These are phyloP conservation scores for Odontothrips loti DNA, from an alignment of 2,888 invertebrate species.

Conservation along the genomic window DNA sequence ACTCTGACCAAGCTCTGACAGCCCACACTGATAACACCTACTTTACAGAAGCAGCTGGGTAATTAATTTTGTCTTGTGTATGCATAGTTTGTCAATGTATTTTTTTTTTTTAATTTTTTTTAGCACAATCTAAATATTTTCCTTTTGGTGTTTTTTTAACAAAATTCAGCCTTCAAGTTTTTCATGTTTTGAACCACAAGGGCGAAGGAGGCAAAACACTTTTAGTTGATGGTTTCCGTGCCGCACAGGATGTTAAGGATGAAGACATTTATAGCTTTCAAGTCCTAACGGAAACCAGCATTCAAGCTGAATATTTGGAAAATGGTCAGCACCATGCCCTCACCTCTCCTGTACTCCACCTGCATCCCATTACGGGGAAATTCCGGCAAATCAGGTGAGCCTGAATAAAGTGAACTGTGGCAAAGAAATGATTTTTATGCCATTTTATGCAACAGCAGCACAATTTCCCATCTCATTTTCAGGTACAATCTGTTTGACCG, in stretches of 20 bases:
- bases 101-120: neutral
- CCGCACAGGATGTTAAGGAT: slow-evolving; percentile 55
- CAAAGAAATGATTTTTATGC: too few species aligned
- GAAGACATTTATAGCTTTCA: slow-evolving; percentile 56
- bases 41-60: slow-evolving; percentile 70
- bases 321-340: slow-evolving; percentile 56
- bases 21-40: slow-evolving; percentile 77
- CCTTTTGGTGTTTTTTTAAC: too few species aligned
- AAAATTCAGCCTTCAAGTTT: slow-evolving; percentile 50
- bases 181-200: slow-evolving; percentile 57
- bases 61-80: slow-evolving; percentile 35
- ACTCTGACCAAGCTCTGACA: slow-evolving; percentile 61
- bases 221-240: slow-evolving; percentile 69
- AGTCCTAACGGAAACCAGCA: slow-evolving; percentile 53
- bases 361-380: slow-evolving; percentile 54
- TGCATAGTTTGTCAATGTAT: neutral
- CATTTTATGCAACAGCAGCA: too few species aligned
- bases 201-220: slow-evolving; percentile 68
- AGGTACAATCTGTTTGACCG: slow-evolving; percentile 74
- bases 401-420: neutral
- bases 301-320: slow-evolving; percentile 64
- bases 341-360: slow-evolving; percentile 56
- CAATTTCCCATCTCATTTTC: slow-evolving; percentile 29
- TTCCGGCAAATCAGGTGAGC: slow-evolving; percentile 58
- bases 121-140: neutral